Base-by-base conservation (phyloP, 2,888 invertebrate species). In the Vesta saturnalis region DNA sequence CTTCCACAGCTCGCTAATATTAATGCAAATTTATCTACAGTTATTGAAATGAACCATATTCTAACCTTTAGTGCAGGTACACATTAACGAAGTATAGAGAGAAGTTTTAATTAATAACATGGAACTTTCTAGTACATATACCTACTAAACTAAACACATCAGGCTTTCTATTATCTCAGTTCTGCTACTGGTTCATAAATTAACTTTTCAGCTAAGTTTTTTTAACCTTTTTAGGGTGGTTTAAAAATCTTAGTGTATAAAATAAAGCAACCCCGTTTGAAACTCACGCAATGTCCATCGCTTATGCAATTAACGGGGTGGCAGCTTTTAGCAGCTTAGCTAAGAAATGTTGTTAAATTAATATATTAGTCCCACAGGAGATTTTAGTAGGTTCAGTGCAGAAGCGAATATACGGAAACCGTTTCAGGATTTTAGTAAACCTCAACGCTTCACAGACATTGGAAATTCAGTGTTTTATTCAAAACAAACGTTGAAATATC, bases 291-390 rank as follows among this genome's bases (percentile, higher is more conserved):
- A 60, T 71, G 72, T 65, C 74, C 69, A 74, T 74, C 73, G 72
- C 67, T 74, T 71, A 74, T 68, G 73, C 75, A 75, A 75, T 75
- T 75, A 75, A 68, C 72, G 66, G 47, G 60, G 70, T 63, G 72
- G 72, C 72, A 74, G 75, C 74, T 74, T 75, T 74, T 70, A 73
- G 73, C 73, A 71, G 65, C 66, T 68, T 61, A 68, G 71, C 66
- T 71, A 71, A 71, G 71, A 65, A 71, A 71, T 64, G 65, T 67
- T 70, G 67, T 66, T 71, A 71, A 71, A 71, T 71, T 71, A 71
- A 71, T 71, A 68, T 71, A 71, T 71, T 57, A 60, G 68, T 68
- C 71, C 67, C 67, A 30, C 56, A 65, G 68, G 71, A 68, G 57
- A 47, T 63, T 68, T 71, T 71, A 71, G 71, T 46, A 65, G 69